Evolutionary conservation across 2,113 vertebrate genomes (phyloP), one percentile per base, ranked within the genome.

Genomic region (Alosa alosa): DNA sequence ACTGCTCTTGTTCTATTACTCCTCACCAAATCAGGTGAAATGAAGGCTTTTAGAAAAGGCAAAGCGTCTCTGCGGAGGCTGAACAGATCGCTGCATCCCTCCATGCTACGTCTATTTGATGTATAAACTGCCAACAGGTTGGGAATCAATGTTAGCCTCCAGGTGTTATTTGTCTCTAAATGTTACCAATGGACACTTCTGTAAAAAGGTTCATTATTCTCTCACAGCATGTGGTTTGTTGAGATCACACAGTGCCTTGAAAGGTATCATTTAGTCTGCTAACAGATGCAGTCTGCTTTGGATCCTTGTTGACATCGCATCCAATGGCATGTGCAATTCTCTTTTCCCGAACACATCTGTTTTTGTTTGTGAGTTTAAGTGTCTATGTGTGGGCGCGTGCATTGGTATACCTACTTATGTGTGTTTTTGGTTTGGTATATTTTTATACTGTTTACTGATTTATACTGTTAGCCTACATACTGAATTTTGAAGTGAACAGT

Each of bases 141-240:
- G 64, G 10, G 36, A 13, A 78, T 78, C 72, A 41, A 78, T 78
- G 11, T 41, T 78, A 78, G 72, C 72, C 72, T 41, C 72, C 72
- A 78, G 72, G 72, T 78, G 72, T 78, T 78, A 39, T 78, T 78
- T 78, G 72, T 78, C 72, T 78, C 72, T 78, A 78, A 78, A 78
- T 78, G 72, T 39, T 39, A 78, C 72, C 72, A 15, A 78, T 78
- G 72, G 31, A 78, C 72, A 41, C 10, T 39, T 36, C 36, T 39
- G 72, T 78, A 78, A 78, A 78, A 78, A 78, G 72, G 31, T 78
- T 78, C 72, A 78, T 78, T 78, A 78, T 78, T 39, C 31, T 4
- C 36, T 39, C 31, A 31, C 72, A 78, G 72, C 36, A 39, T 78
- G 64, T 72, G n/a, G 6, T 72, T 72, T 72, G 72, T 78, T 39